Evolutionary conservation across 2,113 vertebrate genomes (phyloP).

Genomic region (Sporophila hypoxantha): DNA sequence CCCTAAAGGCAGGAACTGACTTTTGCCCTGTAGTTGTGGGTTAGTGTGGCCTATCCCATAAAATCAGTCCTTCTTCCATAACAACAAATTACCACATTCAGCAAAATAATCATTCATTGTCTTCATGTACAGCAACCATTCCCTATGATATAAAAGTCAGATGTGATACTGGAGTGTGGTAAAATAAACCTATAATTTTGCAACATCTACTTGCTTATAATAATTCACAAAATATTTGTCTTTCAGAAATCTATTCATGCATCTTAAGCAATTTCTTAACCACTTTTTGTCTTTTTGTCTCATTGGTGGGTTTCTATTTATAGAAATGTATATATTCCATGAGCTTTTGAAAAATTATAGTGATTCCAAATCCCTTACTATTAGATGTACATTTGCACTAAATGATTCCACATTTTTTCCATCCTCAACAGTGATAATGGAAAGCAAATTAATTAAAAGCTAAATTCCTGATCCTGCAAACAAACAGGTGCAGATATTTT

Average conservation of each 20-base stretch:
- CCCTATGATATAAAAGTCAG: not conserved
- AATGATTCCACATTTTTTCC: not conserved
- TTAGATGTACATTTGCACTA: not conserved
- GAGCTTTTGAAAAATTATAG: not conserved
- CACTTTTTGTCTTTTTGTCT: not conserved
- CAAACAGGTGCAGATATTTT: not conserved
- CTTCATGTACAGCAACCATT: not conserved
- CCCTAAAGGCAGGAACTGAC: not conserved
- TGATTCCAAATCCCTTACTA: not conserved
- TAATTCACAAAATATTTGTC: not conserved
- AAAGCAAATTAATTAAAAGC: not conserved
- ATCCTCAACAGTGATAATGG: not conserved
- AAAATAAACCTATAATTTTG: constrained; percentile 1
- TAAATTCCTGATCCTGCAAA: not conserved
- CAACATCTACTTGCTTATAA: not conserved
- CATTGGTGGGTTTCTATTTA: not conserved
- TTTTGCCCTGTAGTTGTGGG: not conserved
- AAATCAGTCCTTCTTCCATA: not conserved
- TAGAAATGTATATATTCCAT: not conserved
- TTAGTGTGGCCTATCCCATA: not conserved
- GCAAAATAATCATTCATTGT: not conserved
- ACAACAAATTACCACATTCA: not conserved
- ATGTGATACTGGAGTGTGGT: not conserved
- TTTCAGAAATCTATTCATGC: not conserved
- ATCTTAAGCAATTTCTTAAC: not conserved